Conservation (phyloP, 2,888 invertebrate species). For the Xylocampa areola region DNA sequence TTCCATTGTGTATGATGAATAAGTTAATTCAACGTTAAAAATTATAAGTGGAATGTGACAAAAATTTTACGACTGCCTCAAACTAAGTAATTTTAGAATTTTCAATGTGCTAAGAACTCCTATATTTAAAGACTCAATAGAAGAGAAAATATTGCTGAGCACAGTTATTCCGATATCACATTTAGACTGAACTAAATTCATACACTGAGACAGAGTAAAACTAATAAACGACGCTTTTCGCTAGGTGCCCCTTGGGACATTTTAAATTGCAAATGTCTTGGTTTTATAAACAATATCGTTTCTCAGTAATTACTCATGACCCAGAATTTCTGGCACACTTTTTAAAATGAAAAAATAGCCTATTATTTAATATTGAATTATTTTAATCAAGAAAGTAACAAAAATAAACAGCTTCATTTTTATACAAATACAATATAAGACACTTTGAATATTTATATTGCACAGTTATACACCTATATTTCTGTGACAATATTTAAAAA, state of each 20-base stretch:
- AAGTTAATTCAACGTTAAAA: not conserved
- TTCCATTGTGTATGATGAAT: not conserved
- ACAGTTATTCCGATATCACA: constrained; percentile 55
- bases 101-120: constrained; percentile 31
- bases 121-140: constrained; percentile 44
- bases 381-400: constrained; percentile 27
- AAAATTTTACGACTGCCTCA: constrained; percentile 16
- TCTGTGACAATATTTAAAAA: constrained; percentile 16
- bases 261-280: not conserved
- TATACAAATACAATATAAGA: constrained; percentile 40
- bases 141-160: constrained; percentile 51
- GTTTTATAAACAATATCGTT: not conserved
- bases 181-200: constrained; percentile 47
- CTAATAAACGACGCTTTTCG: constrained; percentile 5
- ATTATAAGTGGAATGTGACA: not conserved
- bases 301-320: constrained; percentile 23
- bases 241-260: not conserved
- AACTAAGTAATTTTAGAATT: constrained; percentile 22
- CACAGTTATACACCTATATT: constrained; percentile 1
- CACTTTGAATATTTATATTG: constrained; percentile 38
- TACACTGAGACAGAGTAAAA: constrained; percentile 36
- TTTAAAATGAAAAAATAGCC: constrained; percentile 17
- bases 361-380: constrained; percentile 18
- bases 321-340: constrained; percentile 47
- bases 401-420: constrained; percentile 23